Evolutionary conservation across 2,888 invertebrate species (phyloP).

Genomic region (Dicyrtoma fusca): DNA sequence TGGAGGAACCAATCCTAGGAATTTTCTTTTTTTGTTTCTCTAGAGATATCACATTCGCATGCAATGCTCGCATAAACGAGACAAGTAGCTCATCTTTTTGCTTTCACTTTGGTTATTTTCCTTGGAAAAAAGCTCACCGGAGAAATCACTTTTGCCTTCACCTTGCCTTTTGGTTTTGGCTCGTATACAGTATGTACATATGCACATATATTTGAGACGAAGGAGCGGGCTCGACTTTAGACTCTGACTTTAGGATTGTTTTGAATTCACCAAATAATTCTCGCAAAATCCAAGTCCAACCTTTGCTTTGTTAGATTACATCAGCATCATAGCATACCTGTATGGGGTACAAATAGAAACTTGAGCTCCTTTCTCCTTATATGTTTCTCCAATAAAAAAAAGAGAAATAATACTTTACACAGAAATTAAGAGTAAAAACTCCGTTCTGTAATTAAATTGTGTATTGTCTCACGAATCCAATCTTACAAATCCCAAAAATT

Average conservation of each 20-base stretch:
- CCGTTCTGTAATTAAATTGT: too few species aligned
- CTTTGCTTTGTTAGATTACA: too few species aligned
- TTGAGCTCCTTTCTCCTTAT: too few species aligned
- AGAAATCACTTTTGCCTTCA: constrained; percentile 22
- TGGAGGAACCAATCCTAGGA: constrained; percentile 1
- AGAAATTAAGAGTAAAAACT: too few species aligned
- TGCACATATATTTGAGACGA: background rate
- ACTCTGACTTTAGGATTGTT: background rate
- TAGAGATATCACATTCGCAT: constrained; percentile 19
- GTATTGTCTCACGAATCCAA: too few species aligned
- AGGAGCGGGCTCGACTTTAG: background rate
- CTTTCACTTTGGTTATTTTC: constrained; percentile 9
- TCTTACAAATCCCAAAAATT: too few species aligned
- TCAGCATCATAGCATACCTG: too few species aligned
- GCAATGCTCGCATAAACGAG: constrained; percentile 1
- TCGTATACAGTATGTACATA: background rate
- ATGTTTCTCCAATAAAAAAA: too few species aligned
- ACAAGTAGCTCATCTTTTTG: constrained; percentile 21
- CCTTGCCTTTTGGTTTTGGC: background rate
- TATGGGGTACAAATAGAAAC: too few species aligned
- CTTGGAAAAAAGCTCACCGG: constrained; percentile 19
- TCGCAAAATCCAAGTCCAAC: too few species aligned
- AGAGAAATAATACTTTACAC: too few species aligned
- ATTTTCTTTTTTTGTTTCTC: background rate
- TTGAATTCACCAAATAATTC: background rate